Conservation (phyloP, 2,113 vertebrate species). For the Cebus imitator region DNA sequence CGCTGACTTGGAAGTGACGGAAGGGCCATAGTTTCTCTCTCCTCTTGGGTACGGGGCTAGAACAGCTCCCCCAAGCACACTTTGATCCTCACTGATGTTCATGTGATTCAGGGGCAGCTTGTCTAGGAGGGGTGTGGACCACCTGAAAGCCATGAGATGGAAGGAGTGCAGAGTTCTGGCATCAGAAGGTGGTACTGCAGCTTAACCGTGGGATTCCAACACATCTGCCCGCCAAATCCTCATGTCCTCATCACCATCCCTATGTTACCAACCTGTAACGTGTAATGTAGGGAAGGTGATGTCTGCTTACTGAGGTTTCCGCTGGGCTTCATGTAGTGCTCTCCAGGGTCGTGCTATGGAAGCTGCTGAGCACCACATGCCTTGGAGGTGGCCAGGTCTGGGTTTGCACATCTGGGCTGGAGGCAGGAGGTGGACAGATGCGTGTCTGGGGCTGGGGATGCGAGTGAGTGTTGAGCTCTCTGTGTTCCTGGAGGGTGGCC, state of each 20-base stretch:
- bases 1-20: background rate
- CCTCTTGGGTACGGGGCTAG: background rate
- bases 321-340: background rate
- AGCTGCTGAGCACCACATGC: background rate
- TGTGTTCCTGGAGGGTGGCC: background rate
- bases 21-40: background rate
- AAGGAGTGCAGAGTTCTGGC: too few relatives aligned
- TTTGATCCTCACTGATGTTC: background rate
- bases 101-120: background rate
- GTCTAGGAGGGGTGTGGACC: background rate
- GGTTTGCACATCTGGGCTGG: background rate
- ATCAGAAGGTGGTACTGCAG: background rate
- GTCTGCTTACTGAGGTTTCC: background rate
- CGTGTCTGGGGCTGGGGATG: background rate
- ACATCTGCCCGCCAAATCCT: background rate
- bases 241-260: too few relatives aligned
- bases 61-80: accelerated
- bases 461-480: background rate
- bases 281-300: too few relatives aligned
- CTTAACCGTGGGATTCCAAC: background rate
- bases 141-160: accelerated
- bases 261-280: too few relatives aligned
- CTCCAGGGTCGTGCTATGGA: background rate
- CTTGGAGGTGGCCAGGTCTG: background rate
- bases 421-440: background rate